Conservation (phyloP, 2,888 invertebrate genomes). For the Drosophila anomalata region DNA sequence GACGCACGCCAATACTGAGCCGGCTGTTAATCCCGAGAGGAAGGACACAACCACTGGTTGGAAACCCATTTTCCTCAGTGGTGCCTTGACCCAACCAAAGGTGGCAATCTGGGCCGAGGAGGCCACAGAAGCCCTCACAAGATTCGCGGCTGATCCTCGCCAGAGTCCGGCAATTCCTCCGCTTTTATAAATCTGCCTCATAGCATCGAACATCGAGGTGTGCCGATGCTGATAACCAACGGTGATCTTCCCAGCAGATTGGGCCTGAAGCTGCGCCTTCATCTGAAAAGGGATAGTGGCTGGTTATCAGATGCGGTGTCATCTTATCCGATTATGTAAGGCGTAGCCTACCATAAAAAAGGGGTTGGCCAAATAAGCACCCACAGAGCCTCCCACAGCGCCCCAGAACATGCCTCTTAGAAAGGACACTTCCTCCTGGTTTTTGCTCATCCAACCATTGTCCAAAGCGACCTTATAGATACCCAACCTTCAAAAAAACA, state of each 20-base stretch:
- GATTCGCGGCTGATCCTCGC: constrained; percentile 90
- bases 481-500: constrained; percentile 86
- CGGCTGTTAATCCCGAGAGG: constrained; percentile 90
- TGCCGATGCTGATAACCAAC: constrained; percentile 94
- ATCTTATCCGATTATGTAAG: not conserved
- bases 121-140: constrained; percentile 91
- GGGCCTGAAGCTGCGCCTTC: constrained; percentile 83
- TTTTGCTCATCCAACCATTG: constrained; percentile 86
- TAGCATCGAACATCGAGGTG: constrained; percentile 87
- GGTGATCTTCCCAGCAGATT: constrained; percentile 88
- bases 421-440: constrained; percentile 88
- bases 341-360: constrained; percentile 89
- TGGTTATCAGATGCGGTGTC: not conserved
- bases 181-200: constrained; percentile 85
- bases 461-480: constrained; percentile 90
- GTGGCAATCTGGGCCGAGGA: constrained; percentile 93
- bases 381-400: constrained; percentile 91
- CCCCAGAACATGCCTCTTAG: constrained; percentile 89
- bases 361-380: constrained; percentile 92
- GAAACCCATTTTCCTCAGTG: constrained; percentile 83
- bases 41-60: constrained; percentile 88
- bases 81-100: constrained; percentile 89
- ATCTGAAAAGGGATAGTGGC: constrained; percentile 59
- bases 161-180: constrained; percentile 89
- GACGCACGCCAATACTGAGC: constrained; percentile 90